These are phyloP conservation scores for Glomeris marginata DNA, from an alignment of 2,888 invertebrate species.

Conservation along the genomic window DNA sequence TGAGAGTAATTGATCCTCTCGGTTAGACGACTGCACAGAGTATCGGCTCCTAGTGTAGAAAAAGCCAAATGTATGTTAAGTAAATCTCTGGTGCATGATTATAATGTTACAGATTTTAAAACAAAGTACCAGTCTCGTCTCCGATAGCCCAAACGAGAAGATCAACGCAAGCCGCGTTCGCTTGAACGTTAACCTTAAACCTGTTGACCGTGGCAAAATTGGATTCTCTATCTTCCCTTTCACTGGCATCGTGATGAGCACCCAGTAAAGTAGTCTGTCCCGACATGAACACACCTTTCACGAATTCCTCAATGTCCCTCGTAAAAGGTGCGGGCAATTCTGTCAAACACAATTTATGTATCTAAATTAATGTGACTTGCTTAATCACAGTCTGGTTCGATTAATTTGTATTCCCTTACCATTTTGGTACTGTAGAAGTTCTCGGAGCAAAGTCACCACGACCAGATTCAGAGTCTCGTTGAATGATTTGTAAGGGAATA, in stretches of 20 bases:
- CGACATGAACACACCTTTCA: constrained; percentile 71
- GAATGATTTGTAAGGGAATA: constrained; percentile 85
- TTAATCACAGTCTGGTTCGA: not conserved
- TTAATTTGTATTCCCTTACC: constrained; percentile 24
- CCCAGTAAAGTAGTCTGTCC: constrained; percentile 87
- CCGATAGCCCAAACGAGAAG: constrained; percentile 94
- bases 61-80: no score
- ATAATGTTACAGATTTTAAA: no score
- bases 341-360: not conserved
- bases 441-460: constrained; percentile 76
- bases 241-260: constrained; percentile 55
- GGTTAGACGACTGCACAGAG: constrained; percentile 76
- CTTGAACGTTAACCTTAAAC: constrained; percentile 89
- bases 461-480: constrained; percentile 89
- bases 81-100: no score
- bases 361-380: not conserved
- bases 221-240: constrained; percentile 63
- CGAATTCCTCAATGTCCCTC: constrained; percentile 80
- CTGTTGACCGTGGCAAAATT: constrained; percentile 70
- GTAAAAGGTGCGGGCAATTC: constrained; percentile 81
- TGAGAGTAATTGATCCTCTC: constrained; percentile 88
- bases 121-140: constrained; percentile 87
- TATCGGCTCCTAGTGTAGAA: constrained; percentile 66
- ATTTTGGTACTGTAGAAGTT: constrained; percentile 75
- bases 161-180: constrained; percentile 94